A percentile compares a stretch with the other conserved stretches of the same genome.
These are phyloP conservation scores for Lophura nycthemera DNA, from an alignment of 2,113 vertebrate genomes.

Conservation along the genomic window DNA sequence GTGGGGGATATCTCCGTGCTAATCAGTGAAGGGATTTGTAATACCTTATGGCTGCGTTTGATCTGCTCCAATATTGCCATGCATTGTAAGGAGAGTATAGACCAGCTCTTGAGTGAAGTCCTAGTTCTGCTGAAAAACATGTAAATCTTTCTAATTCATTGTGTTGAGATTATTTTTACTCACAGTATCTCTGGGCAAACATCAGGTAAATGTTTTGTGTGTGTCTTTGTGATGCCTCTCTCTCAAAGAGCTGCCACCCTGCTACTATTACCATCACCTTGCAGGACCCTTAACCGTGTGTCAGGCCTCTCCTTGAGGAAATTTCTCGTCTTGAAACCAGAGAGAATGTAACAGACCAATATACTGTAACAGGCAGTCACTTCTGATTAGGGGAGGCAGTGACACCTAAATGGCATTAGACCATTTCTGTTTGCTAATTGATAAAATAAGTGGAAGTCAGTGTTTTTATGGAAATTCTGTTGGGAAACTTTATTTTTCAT, in stretches of 20 bases:
- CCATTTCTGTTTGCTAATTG: not conserved
- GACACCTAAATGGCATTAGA: not conserved
- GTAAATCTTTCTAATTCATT: not conserved
- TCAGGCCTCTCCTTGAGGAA: not conserved
- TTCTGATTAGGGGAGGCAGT: not conserved
- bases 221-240: not conserved
- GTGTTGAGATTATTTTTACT: not conserved
- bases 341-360: not conserved
- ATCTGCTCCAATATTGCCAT: not conserved
- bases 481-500: not conserved
- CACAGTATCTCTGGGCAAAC: not conserved
- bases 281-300: not conserved
- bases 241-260: not conserved
- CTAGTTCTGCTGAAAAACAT: not conserved
- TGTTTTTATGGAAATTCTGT: not conserved
- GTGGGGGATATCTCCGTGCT: not conserved
- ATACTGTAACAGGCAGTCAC: not conserved
- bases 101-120: not conserved
- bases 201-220: not conserved
- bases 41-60: not conserved
- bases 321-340: fast-evolving
- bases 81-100: not conserved
- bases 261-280: not conserved
- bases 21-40: not conserved
- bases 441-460: not conserved